Evolutionary conservation across 2,113 vertebrate genomes (phyloP).

Genomic region (Oreocharis arfaki): DNA sequence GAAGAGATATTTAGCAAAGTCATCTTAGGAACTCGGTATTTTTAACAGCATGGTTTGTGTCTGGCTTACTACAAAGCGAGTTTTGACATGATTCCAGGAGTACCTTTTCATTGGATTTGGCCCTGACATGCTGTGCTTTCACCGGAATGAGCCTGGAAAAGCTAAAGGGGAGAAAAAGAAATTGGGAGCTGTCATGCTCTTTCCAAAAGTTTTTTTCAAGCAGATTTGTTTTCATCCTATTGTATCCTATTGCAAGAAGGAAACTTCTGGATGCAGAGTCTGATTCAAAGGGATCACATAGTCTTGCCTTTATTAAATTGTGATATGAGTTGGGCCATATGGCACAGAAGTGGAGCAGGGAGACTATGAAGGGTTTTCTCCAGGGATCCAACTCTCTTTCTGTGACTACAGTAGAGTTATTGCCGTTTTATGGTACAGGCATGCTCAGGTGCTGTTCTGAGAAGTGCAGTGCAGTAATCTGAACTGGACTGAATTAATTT

Average conservation of each 20-base stretch:
- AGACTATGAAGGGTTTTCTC: not conserved
- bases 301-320: slow-evolving; percentile 20
- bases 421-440: not conserved
- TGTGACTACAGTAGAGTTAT: not conserved
- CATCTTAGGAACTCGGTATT: not conserved
- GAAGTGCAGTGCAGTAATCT: not conserved
- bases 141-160: not conserved
- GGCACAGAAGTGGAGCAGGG: slow-evolving; percentile 11
- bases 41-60: not conserved
- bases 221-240: slow-evolving; percentile 29
- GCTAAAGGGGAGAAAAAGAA: not conserved
- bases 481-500: not conserved
- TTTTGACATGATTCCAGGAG: not conserved
- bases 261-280: not conserved
- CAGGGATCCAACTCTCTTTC: not conserved
- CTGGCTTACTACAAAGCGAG: not conserved
- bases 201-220: slow-evolving; percentile 15
- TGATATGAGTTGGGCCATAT: not conserved
- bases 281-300: not conserved
- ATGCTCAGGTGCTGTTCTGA: not conserved
- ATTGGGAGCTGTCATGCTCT: not conserved
- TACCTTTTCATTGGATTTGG: not conserved
- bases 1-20: not conserved
- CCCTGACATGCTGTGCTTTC: not conserved
- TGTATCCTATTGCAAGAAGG: slow-evolving; percentile 5